phyloP scores from a whole-genome alignment of 2,113 vertebrate genomes.

The Atrichornis clamosus region DNA sequence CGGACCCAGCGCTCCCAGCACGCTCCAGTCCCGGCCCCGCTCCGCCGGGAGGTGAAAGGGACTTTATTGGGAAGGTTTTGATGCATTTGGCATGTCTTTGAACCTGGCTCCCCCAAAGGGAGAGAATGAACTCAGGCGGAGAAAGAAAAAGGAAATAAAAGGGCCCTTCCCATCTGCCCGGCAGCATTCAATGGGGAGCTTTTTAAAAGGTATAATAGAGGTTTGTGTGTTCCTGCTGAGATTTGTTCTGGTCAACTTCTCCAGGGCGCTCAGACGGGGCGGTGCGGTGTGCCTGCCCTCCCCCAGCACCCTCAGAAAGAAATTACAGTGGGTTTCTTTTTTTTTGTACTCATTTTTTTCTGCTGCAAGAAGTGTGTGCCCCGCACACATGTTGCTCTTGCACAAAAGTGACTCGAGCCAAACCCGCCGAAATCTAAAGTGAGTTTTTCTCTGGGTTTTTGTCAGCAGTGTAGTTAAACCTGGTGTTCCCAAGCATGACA shows the following conservation, averaged over 20 bases:
- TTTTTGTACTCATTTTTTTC: not conserved
- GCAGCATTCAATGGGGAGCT: constrained; percentile 38
- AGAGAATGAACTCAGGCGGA: constrained; percentile 44
- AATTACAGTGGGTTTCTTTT: not conserved
- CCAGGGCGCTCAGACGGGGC: not conserved
- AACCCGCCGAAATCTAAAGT: not conserved
- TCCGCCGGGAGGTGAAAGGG: not conserved
- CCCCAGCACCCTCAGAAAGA: not conserved
- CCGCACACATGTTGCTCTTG: not conserved
- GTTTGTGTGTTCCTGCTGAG: constrained; percentile 53
- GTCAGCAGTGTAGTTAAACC: not conserved
- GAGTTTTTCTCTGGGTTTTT: not conserved
- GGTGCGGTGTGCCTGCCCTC: not conserved
- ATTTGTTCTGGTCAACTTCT: constrained; percentile 62
- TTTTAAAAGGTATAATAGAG: constrained; percentile 45
- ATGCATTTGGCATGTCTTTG: constrained; percentile 59
- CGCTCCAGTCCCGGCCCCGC: not conserved
- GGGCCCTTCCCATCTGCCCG: constrained; percentile 41
- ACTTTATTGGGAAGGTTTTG: constrained; percentile 44
- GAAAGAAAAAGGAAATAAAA: constrained; percentile 51
- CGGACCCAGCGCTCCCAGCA: not conserved
- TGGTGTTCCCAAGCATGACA: not conserved
- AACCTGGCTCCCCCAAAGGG: constrained; percentile 43
- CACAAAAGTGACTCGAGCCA: not conserved
- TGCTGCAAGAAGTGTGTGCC: not conserved